These are phyloP conservation scores for Benitochromis conjunctus DNA, from an alignment of 2,113 vertebrate genomes.

Conservation along the genomic window DNA sequence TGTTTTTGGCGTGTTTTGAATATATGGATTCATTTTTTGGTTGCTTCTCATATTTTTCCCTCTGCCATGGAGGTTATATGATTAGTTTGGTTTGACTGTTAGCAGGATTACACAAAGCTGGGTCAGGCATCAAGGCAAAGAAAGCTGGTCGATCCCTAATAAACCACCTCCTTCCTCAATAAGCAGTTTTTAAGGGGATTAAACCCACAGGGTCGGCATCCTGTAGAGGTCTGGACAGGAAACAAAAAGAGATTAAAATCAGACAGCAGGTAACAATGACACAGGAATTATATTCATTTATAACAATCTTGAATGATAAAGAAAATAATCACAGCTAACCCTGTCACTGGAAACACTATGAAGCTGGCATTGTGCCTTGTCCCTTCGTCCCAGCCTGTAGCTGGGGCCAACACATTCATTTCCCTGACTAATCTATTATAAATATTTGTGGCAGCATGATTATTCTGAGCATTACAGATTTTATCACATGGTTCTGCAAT, in stretches of 20 bases:
- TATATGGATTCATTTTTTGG: neutral
- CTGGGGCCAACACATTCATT: neutral
- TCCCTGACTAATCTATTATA: neutral
- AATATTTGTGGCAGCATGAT: neutral
- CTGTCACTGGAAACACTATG: neutral
- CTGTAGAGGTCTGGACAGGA: neutral
- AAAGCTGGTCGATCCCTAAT: neutral
- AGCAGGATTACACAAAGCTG: neutral
- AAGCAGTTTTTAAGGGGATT: neutral
- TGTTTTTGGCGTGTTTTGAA: neutral
- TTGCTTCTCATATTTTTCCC: neutral
- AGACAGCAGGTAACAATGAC: neutral
- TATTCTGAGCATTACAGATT: neutral
- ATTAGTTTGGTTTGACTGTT: neutral
- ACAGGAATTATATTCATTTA: neutral
- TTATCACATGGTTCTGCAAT: neutral
- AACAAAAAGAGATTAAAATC: neutral
- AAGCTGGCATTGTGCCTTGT: neutral
- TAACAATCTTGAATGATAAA: neutral
- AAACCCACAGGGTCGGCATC: neutral
- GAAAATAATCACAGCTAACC: neutral
- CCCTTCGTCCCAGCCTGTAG: neutral
- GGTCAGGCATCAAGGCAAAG: neutral
- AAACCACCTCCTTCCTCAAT: neutral
- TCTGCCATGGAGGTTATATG: neutral